Conservation (phyloP, 2,888 invertebrate species). For the Dolichomitus sp. region DNA sequence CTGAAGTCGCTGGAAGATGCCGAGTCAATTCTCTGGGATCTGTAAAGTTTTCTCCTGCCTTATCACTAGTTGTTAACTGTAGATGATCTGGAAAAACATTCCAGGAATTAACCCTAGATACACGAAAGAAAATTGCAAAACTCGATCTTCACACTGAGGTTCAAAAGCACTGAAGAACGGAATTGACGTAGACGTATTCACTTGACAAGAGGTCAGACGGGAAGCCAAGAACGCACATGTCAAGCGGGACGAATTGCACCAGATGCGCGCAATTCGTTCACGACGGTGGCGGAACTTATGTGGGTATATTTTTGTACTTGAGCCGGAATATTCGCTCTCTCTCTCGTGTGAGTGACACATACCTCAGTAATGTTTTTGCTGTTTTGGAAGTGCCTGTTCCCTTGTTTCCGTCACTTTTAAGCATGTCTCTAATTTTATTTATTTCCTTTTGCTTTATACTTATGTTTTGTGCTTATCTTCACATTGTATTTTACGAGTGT, state of each 20-base stretch:
- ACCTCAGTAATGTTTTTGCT: neutral
- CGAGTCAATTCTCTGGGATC: conserved; percentile 27
- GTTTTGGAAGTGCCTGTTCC: neutral
- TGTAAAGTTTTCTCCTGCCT: conserved; percentile 1
- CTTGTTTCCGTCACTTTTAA: neutral
- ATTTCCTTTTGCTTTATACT: neutral
- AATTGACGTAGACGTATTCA: conserved; percentile 22
- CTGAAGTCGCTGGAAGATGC: conserved; percentile 50
- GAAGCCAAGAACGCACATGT: neutral
- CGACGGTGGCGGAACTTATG: conserved; percentile 1
- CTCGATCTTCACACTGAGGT: neutral
- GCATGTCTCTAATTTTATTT: neutral
- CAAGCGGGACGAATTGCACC: conserved; percentile 27
- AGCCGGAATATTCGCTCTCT: neutral
- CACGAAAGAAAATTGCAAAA: conserved; percentile 18
- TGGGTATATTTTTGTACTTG: conserved; percentile 22
- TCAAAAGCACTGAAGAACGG: conserved; percentile 2
- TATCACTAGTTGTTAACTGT: neutral
- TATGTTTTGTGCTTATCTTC: neutral
- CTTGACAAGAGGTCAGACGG: conserved; percentile 8
- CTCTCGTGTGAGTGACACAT: conserved; percentile 4
- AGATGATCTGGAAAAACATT: conserved; percentile 1
- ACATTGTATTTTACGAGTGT: neutral
- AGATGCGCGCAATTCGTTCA: conserved; percentile 29
- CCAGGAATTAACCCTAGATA: neutral